A percentile compares a stretch with the other conserved stretches of the same genome.
phyloP scores from a whole-genome alignment of 2,888 invertebrate genomes.

The Choreutis nemorana region DNA sequence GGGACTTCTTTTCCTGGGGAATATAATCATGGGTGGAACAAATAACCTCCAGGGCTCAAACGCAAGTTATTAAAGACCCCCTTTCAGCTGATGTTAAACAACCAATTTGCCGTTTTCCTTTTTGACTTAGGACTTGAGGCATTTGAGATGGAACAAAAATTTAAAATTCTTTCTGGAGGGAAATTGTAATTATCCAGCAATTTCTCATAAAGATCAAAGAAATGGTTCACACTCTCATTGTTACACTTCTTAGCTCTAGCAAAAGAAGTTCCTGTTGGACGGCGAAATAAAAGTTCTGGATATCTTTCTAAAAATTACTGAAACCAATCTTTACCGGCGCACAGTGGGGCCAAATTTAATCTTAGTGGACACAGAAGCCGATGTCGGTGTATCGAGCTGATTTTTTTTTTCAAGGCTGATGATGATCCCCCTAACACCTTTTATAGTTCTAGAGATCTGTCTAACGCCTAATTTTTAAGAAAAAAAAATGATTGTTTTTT shows the following conservation, averaged over 20 bases:
- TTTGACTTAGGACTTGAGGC: constrained; percentile 17
- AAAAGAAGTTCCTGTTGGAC: constrained; percentile 1
- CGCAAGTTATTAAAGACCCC: constrained; percentile 16
- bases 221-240: constrained; percentile 1
- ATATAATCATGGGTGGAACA: constrained; percentile 17
- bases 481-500: no score
- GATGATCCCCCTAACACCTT: no score
- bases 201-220: constrained; percentile 2
- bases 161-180: constrained; percentile 18
- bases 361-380: no score
- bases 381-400: no score
- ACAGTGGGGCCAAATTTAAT: no score
- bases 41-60: constrained; percentile 14
- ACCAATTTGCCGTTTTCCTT: constrained; percentile 23
- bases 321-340: constrained; percentile 1
- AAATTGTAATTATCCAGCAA: constrained; percentile 1
- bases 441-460: no score
- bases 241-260: constrained; percentile 1
- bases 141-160: constrained; percentile 23
- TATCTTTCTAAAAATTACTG: constrained; percentile 1
- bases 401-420: no score
- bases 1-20: constrained; percentile 12
- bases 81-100: constrained; percentile 23
- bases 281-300: constrained; percentile 1
- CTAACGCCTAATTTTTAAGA: no score